Evolutionary conservation across 2,113 vertebrate genomes (phyloP).

Genomic region (Lethenteron camtschaticum): DNA sequence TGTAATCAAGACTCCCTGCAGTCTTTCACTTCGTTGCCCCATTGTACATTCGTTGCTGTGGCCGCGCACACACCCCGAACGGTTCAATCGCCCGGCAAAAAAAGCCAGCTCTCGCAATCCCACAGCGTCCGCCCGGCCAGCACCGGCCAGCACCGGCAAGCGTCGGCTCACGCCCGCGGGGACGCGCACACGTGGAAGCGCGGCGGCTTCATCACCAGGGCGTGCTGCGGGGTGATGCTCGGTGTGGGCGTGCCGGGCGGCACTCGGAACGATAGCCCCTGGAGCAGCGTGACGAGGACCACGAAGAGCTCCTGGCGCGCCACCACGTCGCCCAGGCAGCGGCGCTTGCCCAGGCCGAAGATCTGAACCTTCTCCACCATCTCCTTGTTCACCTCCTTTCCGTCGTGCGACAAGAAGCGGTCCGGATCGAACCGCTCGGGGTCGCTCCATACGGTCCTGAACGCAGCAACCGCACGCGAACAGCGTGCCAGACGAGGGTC

Average conservation of each 20-base stretch:
- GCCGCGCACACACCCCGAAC: too few relatives aligned
- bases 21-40: too few relatives aligned
- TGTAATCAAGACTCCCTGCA: too few relatives aligned
- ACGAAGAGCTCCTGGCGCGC: conserved; percentile 55
- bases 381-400: conserved; percentile 23
- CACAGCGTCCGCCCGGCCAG: too few relatives aligned
- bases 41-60: too few relatives aligned
- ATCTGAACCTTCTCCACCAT: conserved; percentile 40
- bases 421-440: conserved; percentile 41
- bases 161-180: too few relatives aligned
- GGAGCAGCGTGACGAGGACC: conserved; percentile 51
- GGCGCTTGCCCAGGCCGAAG: conserved; percentile 60
- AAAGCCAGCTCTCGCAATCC: too few relatives aligned
- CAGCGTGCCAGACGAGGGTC: background rate
- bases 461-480: background rate
- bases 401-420: conserved; percentile 34
- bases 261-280: conserved; percentile 36
- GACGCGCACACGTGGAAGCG: too few relatives aligned
- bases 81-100: too few relatives aligned
- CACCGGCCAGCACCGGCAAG: too few relatives aligned
- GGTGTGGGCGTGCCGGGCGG: conserved; percentile 18
- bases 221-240: conserved; percentile 52
- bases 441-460: conserved; percentile 55
- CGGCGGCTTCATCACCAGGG: conserved; percentile 48
- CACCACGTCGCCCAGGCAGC: conserved; percentile 56